Conservation (phyloP, 2,797 vertebrate species). For the Erithacus rubecula region DNA sequence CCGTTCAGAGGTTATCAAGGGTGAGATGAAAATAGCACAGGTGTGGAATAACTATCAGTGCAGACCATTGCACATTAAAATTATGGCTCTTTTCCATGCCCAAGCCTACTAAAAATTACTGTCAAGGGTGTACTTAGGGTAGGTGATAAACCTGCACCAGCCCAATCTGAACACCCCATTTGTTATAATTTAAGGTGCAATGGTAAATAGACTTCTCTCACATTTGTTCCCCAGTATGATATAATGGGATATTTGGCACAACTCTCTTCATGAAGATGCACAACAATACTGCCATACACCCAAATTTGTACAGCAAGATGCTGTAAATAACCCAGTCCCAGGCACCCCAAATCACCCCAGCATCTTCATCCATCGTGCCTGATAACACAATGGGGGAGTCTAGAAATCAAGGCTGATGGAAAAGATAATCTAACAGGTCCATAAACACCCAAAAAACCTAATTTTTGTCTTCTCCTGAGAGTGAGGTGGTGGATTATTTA, state of each 20-base stretch:
- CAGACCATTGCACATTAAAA: background rate
- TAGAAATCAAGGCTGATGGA: background rate
- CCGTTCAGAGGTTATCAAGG: background rate
- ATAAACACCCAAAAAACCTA: background rate
- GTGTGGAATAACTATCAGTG: background rate
- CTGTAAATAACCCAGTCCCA: background rate
- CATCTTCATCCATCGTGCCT: background rate
- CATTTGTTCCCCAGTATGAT: background rate
- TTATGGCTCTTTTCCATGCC: background rate
- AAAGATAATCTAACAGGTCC: background rate
- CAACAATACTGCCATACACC: background rate
- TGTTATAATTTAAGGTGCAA: background rate
- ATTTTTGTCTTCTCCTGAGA: background rate
- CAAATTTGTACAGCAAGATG: background rate
- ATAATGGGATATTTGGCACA: background rate
- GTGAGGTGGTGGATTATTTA: background rate
- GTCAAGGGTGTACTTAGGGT: background rate
- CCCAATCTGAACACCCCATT: background rate
- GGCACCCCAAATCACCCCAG: background rate
- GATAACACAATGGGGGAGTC: rapidly evolving
- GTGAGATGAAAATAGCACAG: background rate
- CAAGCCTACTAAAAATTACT: background rate
- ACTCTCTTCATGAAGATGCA: background rate
- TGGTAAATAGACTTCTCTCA: background rate
- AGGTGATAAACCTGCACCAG: background rate